Base-by-base conservation (phyloP, 1,140 invertebrate species). In the Hormaphis cornu region DNA sequence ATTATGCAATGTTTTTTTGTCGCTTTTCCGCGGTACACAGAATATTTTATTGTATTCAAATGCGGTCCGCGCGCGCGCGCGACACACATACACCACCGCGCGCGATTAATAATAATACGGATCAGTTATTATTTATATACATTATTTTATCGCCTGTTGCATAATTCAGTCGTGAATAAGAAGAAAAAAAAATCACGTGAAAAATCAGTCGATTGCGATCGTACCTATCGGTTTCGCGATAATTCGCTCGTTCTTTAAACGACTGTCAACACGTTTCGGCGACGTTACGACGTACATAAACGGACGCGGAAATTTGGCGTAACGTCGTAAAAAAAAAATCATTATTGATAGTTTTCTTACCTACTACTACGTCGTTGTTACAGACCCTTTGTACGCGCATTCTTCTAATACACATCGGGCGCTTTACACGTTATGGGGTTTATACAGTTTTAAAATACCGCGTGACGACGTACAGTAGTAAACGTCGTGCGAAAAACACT, bases 121-220 rank as follows among this genome's bases (percentile, higher is more conserved):
- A 35, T 30, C 42, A 12, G 44, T 33, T 48, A 66, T 30, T 66
- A 22, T 33, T 50, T 48, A 48, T 24, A 20, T n/a, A n/a, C n/a
- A n/a, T n/a, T n/a, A n/a, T n/a, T n/a, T 66, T 66, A 66, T 66
- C 28, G 33, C 26, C 61, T 66, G n/a, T 66, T 66, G 42, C 61
- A 66, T 66, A 66, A 66, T 66, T 66, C 61, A 66, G 35, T 26
- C 10, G 8, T 12, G 42, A 46, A 10, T n/a, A 46, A 46, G 18
- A n/a, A 66, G n/a, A 22, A 48, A 53, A 28, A 53, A 46, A 50
- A 66, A 50, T 14, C 42, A 22, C 61, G 61, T 44, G 16, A 50
- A 66, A 66, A 35, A 63, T 63, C n/a, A n/a, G n/a, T n/a, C n/a
- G 46, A 63, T 42, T 40, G 58, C 24, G 58, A 22, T 46, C 58